Evolutionary conservation across 2,888 invertebrate genomes (phyloP), one percentile per base, ranked within the genome.

Genomic region (Drosophila suboccidentalis): DNA sequence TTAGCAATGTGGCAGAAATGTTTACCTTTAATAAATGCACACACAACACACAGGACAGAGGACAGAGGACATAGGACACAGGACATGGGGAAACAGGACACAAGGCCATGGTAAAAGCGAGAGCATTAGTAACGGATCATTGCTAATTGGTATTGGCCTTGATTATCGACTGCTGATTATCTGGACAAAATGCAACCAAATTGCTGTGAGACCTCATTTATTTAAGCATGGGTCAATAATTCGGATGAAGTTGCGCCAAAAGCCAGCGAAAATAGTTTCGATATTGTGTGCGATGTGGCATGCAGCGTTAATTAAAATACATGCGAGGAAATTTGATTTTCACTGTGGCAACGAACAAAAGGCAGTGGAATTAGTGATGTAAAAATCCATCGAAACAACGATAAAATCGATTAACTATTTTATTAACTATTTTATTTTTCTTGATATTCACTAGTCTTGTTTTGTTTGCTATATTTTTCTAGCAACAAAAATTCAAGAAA

Each of bases 301-400:
- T 57, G 67, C 74, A 61, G 63, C 46, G 43, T 54, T 78, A 69
- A 77, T 77, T 78, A 66, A 78, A 66, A 78, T 62, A 59, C 39
- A 62, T 46, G 44, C 44, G n/a, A 54, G 57, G 4, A 63, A 69
- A 69, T 66, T 63, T 65, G 49, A 49, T 47, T 43, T 60, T 19
- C n/a, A 11, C 49, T 50, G n/a, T 26, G 38, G 22, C 3, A 43
- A 43, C 19, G 46, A 50, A 36, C 62, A 50, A 49, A 29, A 9
- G 8, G 29, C 47, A 41, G 32, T 34, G 11, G 41, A 34, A 4
- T 13, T 36, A 36, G 36, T 36, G 36, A 36, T 36, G 36, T 5
- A 13, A 36, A 13, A 36, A 36, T 36, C 13, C 2, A 13, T 36
- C 4, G 36, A 13, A 34, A 3, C 4, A 34, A 13, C 13, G 2